Conservation (phyloP, 2,888 invertebrate genomes). For the Diplazon laetatorius region DNA sequence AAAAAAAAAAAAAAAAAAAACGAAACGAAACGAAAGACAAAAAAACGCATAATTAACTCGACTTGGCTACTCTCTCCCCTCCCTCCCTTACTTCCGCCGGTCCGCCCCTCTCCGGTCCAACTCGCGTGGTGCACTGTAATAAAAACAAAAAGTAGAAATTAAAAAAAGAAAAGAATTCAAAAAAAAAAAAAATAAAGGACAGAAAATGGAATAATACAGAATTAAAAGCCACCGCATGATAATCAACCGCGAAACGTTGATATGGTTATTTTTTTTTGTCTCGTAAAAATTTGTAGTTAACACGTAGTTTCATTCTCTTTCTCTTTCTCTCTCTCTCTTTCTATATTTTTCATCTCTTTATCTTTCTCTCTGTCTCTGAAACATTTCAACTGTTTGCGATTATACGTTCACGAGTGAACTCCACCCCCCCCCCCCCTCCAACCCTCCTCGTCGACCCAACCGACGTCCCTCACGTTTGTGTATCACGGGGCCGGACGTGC, state of each 20-base stretch:
- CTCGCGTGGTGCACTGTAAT: constrained; percentile 4
- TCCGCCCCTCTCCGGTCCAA: background rate
- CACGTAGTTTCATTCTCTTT: constrained; percentile 15
- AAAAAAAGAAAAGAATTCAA: too few species aligned
- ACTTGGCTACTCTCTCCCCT: background rate
- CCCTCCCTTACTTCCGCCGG: background rate
- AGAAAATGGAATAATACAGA: constrained; percentile 38
- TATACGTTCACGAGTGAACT: constrained; percentile 45
- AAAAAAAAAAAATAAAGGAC: too few species aligned
- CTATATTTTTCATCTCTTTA: too few species aligned
- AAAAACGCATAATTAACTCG: constrained; percentile 59
- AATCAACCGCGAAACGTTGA: constrained; percentile 44
- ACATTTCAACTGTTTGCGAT: constrained; percentile 19
- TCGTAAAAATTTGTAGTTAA: too few species aligned
- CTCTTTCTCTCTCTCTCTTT: too few species aligned
- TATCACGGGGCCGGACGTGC: constrained; percentile 67
- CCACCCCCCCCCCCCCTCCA: too few species aligned
- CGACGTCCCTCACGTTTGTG: constrained; percentile 32
- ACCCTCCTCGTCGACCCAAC: too few species aligned
- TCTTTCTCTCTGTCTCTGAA: too few species aligned
- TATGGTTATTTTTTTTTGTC: constrained; percentile 30
- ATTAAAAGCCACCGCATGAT: constrained; percentile 56
- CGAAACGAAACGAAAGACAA: too few species aligned
- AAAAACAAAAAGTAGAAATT: constrained; percentile 26
- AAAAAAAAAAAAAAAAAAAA: too few species aligned